These are phyloP conservation scores for Idris sp. DNA, from an alignment of 1,140 invertebrate species.

Conservation along the genomic window DNA sequence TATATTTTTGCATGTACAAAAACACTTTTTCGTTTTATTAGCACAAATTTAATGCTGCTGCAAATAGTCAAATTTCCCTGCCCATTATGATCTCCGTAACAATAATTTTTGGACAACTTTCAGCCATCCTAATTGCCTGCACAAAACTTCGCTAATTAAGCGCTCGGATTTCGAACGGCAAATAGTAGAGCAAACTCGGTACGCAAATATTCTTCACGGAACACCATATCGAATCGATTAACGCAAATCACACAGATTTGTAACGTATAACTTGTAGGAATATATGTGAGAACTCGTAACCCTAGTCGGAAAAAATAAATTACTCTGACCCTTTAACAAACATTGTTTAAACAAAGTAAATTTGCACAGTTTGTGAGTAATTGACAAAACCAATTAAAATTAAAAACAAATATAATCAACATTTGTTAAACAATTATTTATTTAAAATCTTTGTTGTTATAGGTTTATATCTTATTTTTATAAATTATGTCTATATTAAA, in stretches of 20 bases:
- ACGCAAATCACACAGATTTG: conserved; percentile 2
- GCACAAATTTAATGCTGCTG: too few relatives aligned
- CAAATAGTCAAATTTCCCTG: not conserved
- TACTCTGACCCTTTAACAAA: too few relatives aligned
- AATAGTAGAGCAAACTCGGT: not conserved
- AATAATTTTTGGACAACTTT: conserved; percentile 6
- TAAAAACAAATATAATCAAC: too few relatives aligned
- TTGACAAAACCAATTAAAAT: too few relatives aligned
- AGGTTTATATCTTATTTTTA: too few relatives aligned
- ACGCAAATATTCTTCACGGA: conserved; percentile 25
- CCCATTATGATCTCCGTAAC: not conserved
- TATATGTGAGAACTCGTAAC: too few relatives aligned
- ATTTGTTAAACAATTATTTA: too few relatives aligned
- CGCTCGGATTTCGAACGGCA: conserved; percentile 11
- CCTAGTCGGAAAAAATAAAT: too few relatives aligned
- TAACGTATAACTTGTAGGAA: conserved; percentile 5
- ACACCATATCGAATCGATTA: conserved; percentile 15
- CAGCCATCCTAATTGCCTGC: conserved; percentile 1
- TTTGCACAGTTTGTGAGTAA: too few relatives aligned
- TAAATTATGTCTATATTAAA: too few relatives aligned
- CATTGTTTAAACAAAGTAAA: too few relatives aligned
- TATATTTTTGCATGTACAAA: not conserved
- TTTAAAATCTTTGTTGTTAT: too few relatives aligned
- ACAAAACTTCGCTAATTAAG: conserved; percentile 21
- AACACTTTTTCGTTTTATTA: not conserved